These are phyloP conservation scores for Pterois miles DNA, from an alignment of 2,797 vertebrate species.

Conservation along the genomic window DNA sequence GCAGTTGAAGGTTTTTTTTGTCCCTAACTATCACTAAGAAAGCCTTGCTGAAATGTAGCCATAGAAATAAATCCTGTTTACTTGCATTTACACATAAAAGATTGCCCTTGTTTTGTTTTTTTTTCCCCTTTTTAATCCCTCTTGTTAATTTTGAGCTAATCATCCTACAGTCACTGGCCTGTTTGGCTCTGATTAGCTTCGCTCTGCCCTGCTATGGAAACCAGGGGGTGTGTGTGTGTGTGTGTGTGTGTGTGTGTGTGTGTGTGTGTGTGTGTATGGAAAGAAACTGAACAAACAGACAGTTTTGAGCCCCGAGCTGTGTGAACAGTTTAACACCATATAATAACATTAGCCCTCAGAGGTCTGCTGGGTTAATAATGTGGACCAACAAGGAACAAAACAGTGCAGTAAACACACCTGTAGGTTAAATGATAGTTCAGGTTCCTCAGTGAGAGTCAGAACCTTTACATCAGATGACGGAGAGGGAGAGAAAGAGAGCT, in stretches of 20 bases:
- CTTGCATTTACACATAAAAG: slow-evolving; percentile 15
- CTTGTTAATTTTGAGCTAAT: slow-evolving; percentile 44
- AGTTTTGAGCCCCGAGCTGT: slow-evolving; percentile 39
- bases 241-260: slow-evolving; percentile 10
- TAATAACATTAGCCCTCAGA: slow-evolving; percentile 48
- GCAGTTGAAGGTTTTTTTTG: background rate
- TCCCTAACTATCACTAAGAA: background rate
- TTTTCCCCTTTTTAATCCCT: slow-evolving; percentile 40
- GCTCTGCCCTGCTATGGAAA: slow-evolving; percentile 18
- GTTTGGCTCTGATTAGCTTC: slow-evolving; percentile 39
- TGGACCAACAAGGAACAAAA: slow-evolving; percentile 6
- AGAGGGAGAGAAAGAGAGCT: background rate
- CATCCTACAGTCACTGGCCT: slow-evolving; percentile 21
- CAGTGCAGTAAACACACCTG: background rate
- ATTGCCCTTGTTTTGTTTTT: slow-evolving; percentile 37
- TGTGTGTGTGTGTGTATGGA: slow-evolving; percentile 20
- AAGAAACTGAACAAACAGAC: slow-evolving; percentile 36
- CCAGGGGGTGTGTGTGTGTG: background rate
- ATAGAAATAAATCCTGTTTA: slow-evolving; percentile 42
- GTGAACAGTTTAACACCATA: slow-evolving; percentile 13
- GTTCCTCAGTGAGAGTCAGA: background rate
- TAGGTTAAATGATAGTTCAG: background rate
- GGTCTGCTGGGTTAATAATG: slow-evolving; percentile 37
- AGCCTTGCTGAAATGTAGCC: slow-evolving; percentile 4
- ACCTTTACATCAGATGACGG: background rate